These are phyloP conservation scores for Habrosyne pyritoides DNA, from an alignment of 2,888 invertebrate species.

Conservation along the genomic window DNA sequence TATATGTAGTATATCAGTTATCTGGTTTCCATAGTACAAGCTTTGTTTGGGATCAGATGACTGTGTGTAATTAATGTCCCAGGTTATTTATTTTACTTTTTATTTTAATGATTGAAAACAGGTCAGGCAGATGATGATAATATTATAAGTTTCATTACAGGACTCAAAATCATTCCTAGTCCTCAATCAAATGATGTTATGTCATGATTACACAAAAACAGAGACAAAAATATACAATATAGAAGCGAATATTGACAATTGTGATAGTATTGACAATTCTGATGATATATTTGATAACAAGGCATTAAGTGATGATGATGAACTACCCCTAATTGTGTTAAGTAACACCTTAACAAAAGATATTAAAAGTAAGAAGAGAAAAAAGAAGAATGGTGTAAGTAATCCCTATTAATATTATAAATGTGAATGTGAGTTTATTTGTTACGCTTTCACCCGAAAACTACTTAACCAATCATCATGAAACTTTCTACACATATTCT, in stretches of 20 bases:
- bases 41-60: no score
- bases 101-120: no score
- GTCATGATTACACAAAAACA: constrained; percentile 18
- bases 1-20: no score
- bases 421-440: no score
- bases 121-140: no score
- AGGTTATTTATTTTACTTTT: no score
- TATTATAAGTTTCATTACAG: constrained; percentile 19
- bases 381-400: constrained; percentile 19
- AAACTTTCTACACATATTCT: no score
- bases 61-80: no score
- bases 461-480: no score
- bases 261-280: constrained; percentile 28
- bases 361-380: constrained; percentile 18
- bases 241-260: constrained; percentile 18
- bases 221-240: constrained; percentile 10
- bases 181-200: constrained; percentile 1
- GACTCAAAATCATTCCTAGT: constrained; percentile 14
- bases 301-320: neutral
- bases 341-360: neutral
- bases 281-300: constrained; percentile 1
- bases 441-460: no score
- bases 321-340: neutral
- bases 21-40: no score
- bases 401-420: no score